A percentile compares a stretch with the other conserved stretches of the same genome.
Evolutionary conservation across 1,140 invertebrate species (phyloP).

Genomic region (Nomia melanderi): DNA sequence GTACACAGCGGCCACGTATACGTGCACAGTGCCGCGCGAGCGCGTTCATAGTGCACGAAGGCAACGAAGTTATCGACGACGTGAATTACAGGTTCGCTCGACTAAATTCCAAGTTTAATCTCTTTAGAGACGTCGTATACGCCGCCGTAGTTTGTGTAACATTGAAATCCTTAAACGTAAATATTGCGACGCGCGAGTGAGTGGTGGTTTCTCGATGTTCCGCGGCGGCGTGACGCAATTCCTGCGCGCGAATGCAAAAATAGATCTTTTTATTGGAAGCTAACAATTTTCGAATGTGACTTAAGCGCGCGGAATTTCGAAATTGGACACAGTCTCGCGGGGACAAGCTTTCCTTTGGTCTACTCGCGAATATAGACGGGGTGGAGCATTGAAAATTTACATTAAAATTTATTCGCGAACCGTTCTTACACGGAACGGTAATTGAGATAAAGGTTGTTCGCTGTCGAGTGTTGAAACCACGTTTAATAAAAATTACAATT

Average conservation of each 20-base stretch:
- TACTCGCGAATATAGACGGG: too few relatives aligned
- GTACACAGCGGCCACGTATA: not conserved
- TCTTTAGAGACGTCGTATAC: conserved; percentile 29
- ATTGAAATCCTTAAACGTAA: conserved; percentile 50
- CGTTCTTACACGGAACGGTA: too few relatives aligned
- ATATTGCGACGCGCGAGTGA: conserved; percentile 1
- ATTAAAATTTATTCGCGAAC: too few relatives aligned
- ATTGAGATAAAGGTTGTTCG: too few relatives aligned
- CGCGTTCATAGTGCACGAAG: not conserved
- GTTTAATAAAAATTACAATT: too few relatives aligned
- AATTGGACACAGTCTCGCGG: not conserved
- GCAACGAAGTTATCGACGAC: conserved; percentile 32
- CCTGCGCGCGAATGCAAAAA: conserved; percentile 19
- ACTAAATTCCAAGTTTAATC: conserved; percentile 40
- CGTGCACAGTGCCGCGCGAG: too few relatives aligned
- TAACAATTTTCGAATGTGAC: conserved; percentile 13
- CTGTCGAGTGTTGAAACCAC: too few relatives aligned
- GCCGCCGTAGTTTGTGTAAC: conserved; percentile 15
- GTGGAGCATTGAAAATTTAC: too few relatives aligned
- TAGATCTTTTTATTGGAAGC: conserved; percentile 24
- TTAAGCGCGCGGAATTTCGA: not conserved
- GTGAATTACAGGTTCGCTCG: conserved; percentile 18
- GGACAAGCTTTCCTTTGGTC: not conserved
- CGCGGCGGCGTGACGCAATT: conserved; percentile 17
- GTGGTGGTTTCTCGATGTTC: too few relatives aligned